Evolutionary conservation across 2,888 invertebrate species (phyloP), one percentile per base, ranked within the genome.

Genomic region (Dendrolimus pini): DNA sequence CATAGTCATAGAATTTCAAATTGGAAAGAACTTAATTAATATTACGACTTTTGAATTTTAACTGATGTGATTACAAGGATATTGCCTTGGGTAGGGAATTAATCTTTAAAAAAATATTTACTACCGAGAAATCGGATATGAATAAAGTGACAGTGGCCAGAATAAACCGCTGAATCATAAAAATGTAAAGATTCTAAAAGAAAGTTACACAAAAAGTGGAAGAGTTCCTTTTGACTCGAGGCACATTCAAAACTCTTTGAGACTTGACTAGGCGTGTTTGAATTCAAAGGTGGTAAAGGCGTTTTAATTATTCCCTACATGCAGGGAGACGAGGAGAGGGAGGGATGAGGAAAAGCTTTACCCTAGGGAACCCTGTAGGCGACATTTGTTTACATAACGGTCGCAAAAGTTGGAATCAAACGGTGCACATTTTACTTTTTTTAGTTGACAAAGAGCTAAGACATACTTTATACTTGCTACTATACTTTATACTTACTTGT

Each of bases 261-360:
- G 75, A 77, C 73, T 80, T 78, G 68, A 80, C 67, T 69, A 75
- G 78, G 71, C 72, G 70, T 68, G 47, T 47, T 12, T 47, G 47
- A 47, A 75, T 74, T 84, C 82, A 84, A 83, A 83, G 81, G 78
- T 74, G 74, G 75, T 79, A 71, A 61, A 77, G 77, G 75, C 77
- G 75, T 72, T 85, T 85, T 83, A 85, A 87, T 88, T 85, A 88
- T 86, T 84, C 74, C 77, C 71, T 68, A 74, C 75, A 72, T 71
- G 77, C 69, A 68, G 75, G 75, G 77, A 70, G 69, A 65, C 68
- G 64, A 59, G 59, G 67, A 65, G 67, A 61, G 58, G 65, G 64
- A 67, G 70, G 72, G 72, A 72, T 72, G 74, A 72, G 72, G 61
- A 67, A 70, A 62, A 70, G 66, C 67, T 65, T 68, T 69, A 67